Conservation (phyloP, 2,888 invertebrate genomes). For the Cyclophora albipunctata region DNA sequence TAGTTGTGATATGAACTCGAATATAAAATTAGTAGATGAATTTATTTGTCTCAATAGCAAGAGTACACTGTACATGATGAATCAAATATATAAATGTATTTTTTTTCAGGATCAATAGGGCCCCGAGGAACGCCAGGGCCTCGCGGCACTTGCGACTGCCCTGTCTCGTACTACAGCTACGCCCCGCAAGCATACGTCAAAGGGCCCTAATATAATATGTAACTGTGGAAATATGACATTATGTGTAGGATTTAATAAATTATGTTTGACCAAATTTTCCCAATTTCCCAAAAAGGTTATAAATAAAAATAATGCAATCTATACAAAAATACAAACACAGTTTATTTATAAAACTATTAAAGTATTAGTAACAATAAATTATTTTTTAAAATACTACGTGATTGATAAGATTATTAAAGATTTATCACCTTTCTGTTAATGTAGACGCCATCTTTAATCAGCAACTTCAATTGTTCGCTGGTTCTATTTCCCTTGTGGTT, state of each 20-base stretch:
- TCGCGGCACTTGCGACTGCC: slow-evolving; percentile 76
- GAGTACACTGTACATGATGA: too few species aligned
- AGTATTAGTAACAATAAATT: slow-evolving; percentile 15
- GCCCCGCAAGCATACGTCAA: slow-evolving; percentile 72
- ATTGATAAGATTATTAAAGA: slow-evolving; percentile 18
- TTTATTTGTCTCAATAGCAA: too few species aligned
- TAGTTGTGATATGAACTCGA: too few species aligned
- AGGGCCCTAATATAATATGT: slow-evolving; percentile 63
- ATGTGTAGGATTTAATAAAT: too few species aligned
- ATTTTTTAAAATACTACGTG: slow-evolving; percentile 19
- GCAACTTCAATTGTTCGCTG: slow-evolving; percentile 38
- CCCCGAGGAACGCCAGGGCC: slow-evolving; percentile 78
- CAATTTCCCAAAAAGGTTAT: too few species aligned
- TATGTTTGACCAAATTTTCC: too few species aligned
- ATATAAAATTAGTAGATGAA: too few species aligned
- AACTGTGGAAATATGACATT: too few species aligned
- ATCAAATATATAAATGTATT: too few species aligned
- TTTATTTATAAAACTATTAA: slow-evolving; percentile 10
- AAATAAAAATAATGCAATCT: too few species aligned
- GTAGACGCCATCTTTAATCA: not conserved
- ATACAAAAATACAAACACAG: slow-evolving; percentile 19
- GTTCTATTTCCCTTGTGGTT: slow-evolving; percentile 62
- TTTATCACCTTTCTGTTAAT: slow-evolving; percentile 11
- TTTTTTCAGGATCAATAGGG: slow-evolving; percentile 45
- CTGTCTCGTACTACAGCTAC: slow-evolving; percentile 69